phyloP scores from a whole-genome alignment of 2,888 invertebrate species.

The Dastarcus helophoroides region DNA sequence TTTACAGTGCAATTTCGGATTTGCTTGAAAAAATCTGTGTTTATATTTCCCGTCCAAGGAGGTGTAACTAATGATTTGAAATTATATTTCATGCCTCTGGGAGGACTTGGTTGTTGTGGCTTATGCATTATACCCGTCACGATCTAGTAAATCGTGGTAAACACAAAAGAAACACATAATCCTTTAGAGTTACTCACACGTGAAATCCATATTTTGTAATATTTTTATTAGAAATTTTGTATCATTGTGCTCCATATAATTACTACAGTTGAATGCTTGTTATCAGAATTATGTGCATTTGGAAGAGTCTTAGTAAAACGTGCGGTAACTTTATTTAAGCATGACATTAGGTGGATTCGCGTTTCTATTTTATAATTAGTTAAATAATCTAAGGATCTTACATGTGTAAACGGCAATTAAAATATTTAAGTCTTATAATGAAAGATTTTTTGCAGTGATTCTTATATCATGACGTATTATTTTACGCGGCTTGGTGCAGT shows the following conservation, averaged over 20 bases:
- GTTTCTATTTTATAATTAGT: too few relatives aligned
- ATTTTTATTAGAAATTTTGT: constrained; percentile 15
- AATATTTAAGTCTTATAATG: too few relatives aligned
- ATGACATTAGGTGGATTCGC: too few relatives aligned
- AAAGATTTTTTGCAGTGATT: too few relatives aligned
- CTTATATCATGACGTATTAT: too few relatives aligned
- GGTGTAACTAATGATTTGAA: not conserved
- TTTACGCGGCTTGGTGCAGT: too few relatives aligned
- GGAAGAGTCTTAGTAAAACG: too few relatives aligned
- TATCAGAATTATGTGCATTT: too few relatives aligned
- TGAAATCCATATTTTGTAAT: constrained; percentile 11
- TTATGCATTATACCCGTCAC: constrained; percentile 11
- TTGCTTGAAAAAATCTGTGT: not conserved
- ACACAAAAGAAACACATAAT: constrained; percentile 7
- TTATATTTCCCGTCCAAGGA: not conserved
- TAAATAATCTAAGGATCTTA: too few relatives aligned
- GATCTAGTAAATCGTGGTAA: constrained; percentile 11
- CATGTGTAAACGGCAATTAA: too few relatives aligned
- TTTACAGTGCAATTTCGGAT: not conserved
- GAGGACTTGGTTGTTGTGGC: constrained; percentile 4
- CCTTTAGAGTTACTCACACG: not conserved
- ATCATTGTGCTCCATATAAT: constrained; percentile 16
- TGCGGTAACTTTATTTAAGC: too few relatives aligned
- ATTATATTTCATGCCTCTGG: not conserved
- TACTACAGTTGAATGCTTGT: constrained; percentile 5